Conservation (phyloP, 2,797 vertebrate species). For the Gymnothorax javanicus region DNA sequence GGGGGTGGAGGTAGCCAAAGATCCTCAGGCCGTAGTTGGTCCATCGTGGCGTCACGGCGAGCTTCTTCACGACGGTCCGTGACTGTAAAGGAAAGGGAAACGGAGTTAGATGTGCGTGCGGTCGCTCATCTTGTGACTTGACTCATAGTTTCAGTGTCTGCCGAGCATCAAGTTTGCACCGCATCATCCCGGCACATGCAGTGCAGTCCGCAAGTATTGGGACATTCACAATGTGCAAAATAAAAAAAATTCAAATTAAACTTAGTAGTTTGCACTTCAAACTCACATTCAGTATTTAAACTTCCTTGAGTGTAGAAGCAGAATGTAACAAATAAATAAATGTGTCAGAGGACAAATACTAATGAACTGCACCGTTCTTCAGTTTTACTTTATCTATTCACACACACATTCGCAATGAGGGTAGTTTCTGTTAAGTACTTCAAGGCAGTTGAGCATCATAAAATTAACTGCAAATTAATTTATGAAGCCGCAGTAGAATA, state of each 20-base stretch:
- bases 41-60: conserved; percentile 78
- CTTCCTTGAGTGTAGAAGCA: too few relatives aligned
- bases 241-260: too few relatives aligned
- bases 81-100: conserved; percentile 55
- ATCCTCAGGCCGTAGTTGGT: conserved; percentile 81
- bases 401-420: not conserved
- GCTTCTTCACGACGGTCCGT: conserved; percentile 74
- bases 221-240: too few relatives aligned
- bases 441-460: not conserved
- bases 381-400: not conserved
- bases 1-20: conserved; percentile 81
- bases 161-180: not conserved
- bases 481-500: not conserved
- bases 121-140: not conserved
- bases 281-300: too few relatives aligned
- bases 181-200: too few relatives aligned
- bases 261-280: too few relatives aligned
- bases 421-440: too few relatives aligned
- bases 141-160: not conserved
- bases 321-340: too few relatives aligned
- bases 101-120: not conserved
- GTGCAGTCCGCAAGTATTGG: too few relatives aligned
- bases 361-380: not conserved
- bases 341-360: too few relatives aligned
- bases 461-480: not conserved